phyloP scores from a whole-genome alignment of 1,140 invertebrate genomes.

The Tetragnatha versicolor region DNA sequence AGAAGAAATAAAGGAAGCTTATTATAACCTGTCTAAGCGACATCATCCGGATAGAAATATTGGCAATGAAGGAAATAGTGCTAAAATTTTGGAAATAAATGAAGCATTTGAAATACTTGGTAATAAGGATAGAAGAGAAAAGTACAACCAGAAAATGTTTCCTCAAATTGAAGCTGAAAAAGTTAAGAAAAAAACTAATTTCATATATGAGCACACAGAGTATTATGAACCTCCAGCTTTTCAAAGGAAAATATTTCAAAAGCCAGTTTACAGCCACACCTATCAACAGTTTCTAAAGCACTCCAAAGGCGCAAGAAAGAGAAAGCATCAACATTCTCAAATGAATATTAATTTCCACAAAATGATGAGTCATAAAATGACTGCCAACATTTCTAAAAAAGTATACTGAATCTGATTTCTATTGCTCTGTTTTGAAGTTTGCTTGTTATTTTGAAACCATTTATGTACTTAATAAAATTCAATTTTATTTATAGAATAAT shows the following conservation, averaged over 20 bases:
- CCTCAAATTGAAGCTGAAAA: not conserved
- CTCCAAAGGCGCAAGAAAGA: not conserved
- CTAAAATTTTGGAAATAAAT: slow-evolving; percentile 79
- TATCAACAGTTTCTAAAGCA: slow-evolving; percentile 24
- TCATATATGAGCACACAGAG: slow-evolving; percentile 31
- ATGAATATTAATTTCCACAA: too few relatives aligned
- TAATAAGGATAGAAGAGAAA: slow-evolving; percentile 74
- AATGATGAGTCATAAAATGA: too few relatives aligned
- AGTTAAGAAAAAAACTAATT: not conserved
- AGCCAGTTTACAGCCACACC: not conserved
- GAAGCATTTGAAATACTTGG: slow-evolving; percentile 87
- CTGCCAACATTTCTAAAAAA: too few relatives aligned
- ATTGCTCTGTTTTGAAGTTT: too few relatives aligned
- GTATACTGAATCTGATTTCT: too few relatives aligned
- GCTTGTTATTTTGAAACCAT: too few relatives aligned
- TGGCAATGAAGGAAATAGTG: slow-evolving; percentile 68
- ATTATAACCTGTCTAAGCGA: slow-evolving; percentile 83
- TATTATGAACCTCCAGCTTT: slow-evolving; percentile 1
- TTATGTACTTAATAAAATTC: too few relatives aligned
- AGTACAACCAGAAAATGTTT: slow-evolving; percentile 78
- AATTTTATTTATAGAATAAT: too few relatives aligned
- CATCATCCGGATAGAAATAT: slow-evolving; percentile 88
- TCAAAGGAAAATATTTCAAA: not conserved
- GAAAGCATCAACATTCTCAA: slow-evolving; percentile 17
- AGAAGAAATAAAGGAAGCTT: slow-evolving; percentile 84